Percentiles rank a stretch among this genome's conserved stretches.
Evolutionary conservation across 2,113 vertebrate genomes (phyloP).

Genomic region (Chroicocephalus ridibundus): DNA sequence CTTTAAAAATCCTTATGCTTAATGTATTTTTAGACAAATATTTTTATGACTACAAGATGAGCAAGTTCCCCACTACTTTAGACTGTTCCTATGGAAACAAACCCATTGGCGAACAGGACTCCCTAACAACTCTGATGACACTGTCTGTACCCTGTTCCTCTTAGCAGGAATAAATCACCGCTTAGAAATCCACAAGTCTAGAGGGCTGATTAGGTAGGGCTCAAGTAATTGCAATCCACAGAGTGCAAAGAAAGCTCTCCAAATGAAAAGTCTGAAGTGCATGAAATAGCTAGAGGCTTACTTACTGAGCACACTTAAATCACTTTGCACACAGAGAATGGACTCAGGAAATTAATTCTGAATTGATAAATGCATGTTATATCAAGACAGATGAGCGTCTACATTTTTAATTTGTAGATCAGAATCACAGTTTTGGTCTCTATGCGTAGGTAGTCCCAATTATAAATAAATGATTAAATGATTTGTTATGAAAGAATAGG

Average conservation of each 20-base stretch:
- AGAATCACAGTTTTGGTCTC: not conserved
- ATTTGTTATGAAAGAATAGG: not conserved
- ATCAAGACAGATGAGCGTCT: not conserved
- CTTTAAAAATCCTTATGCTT: constrained; percentile 35
- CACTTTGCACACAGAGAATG: not conserved
- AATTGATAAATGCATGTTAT: not conserved
- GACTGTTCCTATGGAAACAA: constrained; percentile 66
- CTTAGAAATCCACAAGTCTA: not conserved
- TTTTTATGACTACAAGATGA: constrained; percentile 45
- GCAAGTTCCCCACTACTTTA: constrained; percentile 24
- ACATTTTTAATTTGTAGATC: not conserved
- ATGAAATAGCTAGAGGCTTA: not conserved
- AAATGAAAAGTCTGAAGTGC: not conserved
- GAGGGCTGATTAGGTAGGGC: not conserved
- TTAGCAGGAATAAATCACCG: not conserved
- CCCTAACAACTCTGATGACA: constrained; percentile 22
- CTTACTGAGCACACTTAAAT: not conserved
- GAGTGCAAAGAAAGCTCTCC: not conserved
- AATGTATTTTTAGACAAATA: constrained; percentile 61
- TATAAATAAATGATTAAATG: not conserved
- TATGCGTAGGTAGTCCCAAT: not conserved
- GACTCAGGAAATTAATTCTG: not conserved
- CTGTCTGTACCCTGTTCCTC: not conserved
- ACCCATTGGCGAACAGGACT: constrained; percentile 4
- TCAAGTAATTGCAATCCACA: not conserved